phyloP scores from a whole-genome alignment of 2,797 vertebrate species.

The Acipenser transmontanus region DNA sequence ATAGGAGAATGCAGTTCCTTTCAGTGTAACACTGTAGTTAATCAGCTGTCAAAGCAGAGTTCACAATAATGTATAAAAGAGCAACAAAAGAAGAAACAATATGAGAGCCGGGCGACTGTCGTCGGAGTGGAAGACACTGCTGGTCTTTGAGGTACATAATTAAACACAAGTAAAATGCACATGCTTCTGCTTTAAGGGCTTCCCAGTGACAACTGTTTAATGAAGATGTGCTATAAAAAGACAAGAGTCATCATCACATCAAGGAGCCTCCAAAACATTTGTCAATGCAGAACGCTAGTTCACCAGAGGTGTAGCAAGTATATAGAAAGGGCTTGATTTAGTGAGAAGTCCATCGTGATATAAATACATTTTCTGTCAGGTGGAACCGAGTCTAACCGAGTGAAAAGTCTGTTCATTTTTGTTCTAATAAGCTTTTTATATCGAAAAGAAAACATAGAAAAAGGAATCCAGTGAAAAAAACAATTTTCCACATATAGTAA shows the following conservation, averaged over 20 bases:
- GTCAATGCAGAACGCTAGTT: no score
- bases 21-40: no score
- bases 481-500: constrained; percentile 42
- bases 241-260: constrained; percentile 24
- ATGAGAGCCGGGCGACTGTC: no score
- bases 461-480: constrained; percentile 48
- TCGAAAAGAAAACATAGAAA: constrained; percentile 20
- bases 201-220: constrained; percentile 30
- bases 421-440: constrained; percentile 46
- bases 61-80: background rate
- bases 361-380: constrained; percentile 47
- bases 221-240: constrained; percentile 33
- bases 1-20: background rate
- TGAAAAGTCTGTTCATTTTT: constrained; percentile 25
- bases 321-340: constrained; percentile 41
- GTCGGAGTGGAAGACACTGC: no score
- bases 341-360: constrained; percentile 49
- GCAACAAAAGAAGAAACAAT: constrained; percentile 18
- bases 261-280: constrained; percentile 11
- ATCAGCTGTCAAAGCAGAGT: background rate
- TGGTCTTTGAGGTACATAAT: no score
- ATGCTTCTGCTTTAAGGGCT: no score
- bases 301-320: constrained; percentile 34
- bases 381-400: constrained; percentile 46
- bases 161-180: no score